phyloP scores from a whole-genome alignment of 2,888 invertebrate species.

The Saturnia pavonia region DNA sequence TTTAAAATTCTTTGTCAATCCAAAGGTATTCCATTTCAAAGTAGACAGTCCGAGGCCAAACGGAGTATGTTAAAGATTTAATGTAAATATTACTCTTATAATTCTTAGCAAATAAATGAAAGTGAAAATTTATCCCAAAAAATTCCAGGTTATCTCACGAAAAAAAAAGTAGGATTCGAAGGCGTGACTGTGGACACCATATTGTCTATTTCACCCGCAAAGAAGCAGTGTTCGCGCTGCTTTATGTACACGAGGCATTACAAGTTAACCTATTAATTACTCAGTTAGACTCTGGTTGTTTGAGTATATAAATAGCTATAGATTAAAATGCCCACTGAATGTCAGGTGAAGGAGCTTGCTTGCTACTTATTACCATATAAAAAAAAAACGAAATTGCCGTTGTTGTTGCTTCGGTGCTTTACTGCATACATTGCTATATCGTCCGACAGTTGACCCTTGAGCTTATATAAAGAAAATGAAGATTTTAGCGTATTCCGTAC shows the following conservation, averaged over 20 bases:
- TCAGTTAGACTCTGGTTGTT: too few species aligned
- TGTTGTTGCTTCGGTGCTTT: slow-evolving; percentile 27
- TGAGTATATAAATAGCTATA: too few species aligned
- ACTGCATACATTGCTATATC: not conserved
- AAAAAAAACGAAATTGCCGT: not conserved
- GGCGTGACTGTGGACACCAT: too few species aligned
- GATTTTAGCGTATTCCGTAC: slow-evolving; percentile 35
- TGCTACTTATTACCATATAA: too few species aligned
- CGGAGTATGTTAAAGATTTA: not conserved
- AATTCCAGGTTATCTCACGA: not conserved
- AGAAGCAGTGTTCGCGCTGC: too few species aligned
- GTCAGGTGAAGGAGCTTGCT: too few species aligned
- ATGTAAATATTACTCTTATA: not conserved
- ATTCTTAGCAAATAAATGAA: not conserved
- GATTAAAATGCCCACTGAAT: too few species aligned
- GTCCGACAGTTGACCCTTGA: slow-evolving; percentile 15
- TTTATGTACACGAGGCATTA: too few species aligned
- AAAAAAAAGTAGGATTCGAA: too few species aligned
- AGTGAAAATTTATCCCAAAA: too few species aligned
- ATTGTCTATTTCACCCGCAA: too few species aligned
- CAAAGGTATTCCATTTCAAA: not conserved
- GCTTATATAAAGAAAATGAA: slow-evolving; percentile 45
- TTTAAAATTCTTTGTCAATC: not conserved
- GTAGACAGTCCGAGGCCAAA: not conserved
- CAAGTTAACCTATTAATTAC: too few species aligned